phyloP scores from a whole-genome alignment of 2,888 invertebrate species.

The Silvanus unidentatus region DNA sequence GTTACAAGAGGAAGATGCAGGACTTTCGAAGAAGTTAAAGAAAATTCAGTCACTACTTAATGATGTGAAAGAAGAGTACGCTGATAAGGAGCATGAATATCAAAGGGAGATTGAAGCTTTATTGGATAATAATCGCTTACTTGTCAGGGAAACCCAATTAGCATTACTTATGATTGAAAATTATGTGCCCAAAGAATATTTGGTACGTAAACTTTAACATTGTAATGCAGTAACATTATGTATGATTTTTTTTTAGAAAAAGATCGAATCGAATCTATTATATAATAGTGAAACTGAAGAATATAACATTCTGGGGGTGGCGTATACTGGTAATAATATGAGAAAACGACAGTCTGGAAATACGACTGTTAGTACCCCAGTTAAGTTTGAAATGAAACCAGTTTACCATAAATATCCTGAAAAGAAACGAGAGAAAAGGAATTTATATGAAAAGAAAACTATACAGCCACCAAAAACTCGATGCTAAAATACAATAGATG shows the following conservation, averaged over 20 bases:
- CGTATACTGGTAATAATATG: slow-evolving; percentile 99
- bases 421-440: slow-evolving; percentile 27
- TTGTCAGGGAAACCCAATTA: slow-evolving; percentile 84
- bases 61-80: slow-evolving; percentile 77
- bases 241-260: slow-evolving; percentile 53
- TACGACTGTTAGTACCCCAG: slow-evolving; percentile 33
- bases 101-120: slow-evolving; percentile 96
- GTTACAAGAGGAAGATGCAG: slow-evolving; percentile 90
- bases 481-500: neutral
- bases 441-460: neutral
- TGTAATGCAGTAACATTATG: no score
- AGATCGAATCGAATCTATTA: slow-evolving; percentile 85
- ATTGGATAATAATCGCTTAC: slow-evolving; percentile 84
- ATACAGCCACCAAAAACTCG: slow-evolving; percentile 1
- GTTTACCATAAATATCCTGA: slow-evolving; percentile 43
- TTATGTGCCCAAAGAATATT: slow-evolving; percentile 91
- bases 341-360: slow-evolving; percentile 57
- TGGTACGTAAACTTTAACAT: no score
- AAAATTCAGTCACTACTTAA: slow-evolving; percentile 82
- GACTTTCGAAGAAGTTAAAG: slow-evolving; percentile 87
- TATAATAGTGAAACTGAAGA: slow-evolving; percentile 99
- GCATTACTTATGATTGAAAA: slow-evolving; percentile 87
- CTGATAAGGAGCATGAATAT: slow-evolving; percentile 87
- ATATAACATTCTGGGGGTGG: slow-evolving; percentile 96
- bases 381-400: slow-evolving; percentile 38